These are phyloP conservation scores for Hydractinia symbiolongicarpus DNA, from an alignment of 30 jellyfish, hydroid and myxozoan species.

Conservation along the genomic window DNA sequence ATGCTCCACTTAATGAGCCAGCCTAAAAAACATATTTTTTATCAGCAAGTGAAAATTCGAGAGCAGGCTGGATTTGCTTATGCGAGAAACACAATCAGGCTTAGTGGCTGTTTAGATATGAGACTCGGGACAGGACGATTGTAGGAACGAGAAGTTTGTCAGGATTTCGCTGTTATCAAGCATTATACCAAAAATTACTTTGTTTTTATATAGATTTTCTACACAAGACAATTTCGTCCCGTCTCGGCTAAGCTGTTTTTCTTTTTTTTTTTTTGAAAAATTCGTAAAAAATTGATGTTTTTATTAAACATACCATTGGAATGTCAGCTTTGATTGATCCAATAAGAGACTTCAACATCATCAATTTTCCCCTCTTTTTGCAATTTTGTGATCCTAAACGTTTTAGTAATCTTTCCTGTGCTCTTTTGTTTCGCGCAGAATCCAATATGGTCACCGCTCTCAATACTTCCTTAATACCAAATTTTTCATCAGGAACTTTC, in stretches of 20 bases:
- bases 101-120: too few species aligned
- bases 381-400: slow-evolving; percentile 50
- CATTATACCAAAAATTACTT: too few species aligned
- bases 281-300: too few species aligned
- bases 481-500: slow-evolving; percentile 31
- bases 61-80: too few species aligned
- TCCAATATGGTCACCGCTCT: slow-evolving; percentile 47
- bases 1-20: slow-evolving; percentile 56
- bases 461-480: slow-evolving; percentile 51
- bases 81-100: too few species aligned
- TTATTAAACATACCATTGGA: slow-evolving; percentile 25
- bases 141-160: too few species aligned
- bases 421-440: slow-evolving; percentile 40
- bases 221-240: too few species aligned
- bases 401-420: slow-evolving; percentile 24
- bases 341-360: slow-evolving; percentile 34
- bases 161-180: too few species aligned
- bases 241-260: too few species aligned
- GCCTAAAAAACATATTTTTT: slow-evolving; percentile 15
- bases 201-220: too few species aligned
- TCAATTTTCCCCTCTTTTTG: slow-evolving; percentile 33
- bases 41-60: neutral
- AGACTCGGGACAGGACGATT: too few species aligned
- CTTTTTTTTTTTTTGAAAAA: too few species aligned
- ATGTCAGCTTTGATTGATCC: slow-evolving; percentile 37